A percentile compares a stretch with the other conserved stretches of the same genome.
These are phyloP conservation scores for Epizoanthus ramosus DNA, from an alignment of 92 coral and sea anemone species.

Conservation along the genomic window DNA sequence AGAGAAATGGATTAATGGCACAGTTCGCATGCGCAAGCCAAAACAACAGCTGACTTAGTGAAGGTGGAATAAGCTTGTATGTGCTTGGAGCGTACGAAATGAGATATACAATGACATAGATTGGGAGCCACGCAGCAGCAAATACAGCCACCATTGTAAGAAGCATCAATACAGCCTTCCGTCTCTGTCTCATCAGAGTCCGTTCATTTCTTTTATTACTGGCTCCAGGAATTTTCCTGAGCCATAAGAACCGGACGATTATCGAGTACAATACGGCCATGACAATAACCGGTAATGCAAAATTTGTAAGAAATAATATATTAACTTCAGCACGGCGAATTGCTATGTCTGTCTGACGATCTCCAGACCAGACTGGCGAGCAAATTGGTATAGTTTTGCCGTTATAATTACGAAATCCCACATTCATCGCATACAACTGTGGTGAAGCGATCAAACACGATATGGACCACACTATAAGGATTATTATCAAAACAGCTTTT, in stretches of 20 bases:
- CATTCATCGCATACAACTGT: constrained; percentile 4
- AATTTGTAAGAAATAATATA: neutral
- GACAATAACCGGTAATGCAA: neutral
- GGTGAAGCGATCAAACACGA: constrained; percentile 18
- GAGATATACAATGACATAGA: neutral
- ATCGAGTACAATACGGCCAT: constrained; percentile 8
- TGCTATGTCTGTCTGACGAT: neutral
- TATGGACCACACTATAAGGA: constrained; percentile 30
- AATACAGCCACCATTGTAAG: constrained; percentile 13
- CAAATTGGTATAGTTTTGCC: neutral
- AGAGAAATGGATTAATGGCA: constrained; percentile 21
- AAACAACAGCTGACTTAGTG: neutral
- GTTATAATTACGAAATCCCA: neutral
- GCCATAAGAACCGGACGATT: constrained; percentile 18
- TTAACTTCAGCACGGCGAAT: neutral
- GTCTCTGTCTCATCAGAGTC: neutral
- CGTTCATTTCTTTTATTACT: constrained; percentile 9
- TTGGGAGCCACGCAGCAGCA: neutral
- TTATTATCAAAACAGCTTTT: neutral
- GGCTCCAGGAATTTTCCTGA: constrained; percentile 16
- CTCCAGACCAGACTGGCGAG: neutral
- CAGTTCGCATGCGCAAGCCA: constrained; percentile 28
- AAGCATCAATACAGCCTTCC: constrained; percentile 5
- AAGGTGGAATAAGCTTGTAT: constrained; percentile 1
- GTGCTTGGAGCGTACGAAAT: neutral